Base-by-base conservation (phyloP, 2,113 vertebrate species). In the Hemibagrus wyckioides region DNA sequence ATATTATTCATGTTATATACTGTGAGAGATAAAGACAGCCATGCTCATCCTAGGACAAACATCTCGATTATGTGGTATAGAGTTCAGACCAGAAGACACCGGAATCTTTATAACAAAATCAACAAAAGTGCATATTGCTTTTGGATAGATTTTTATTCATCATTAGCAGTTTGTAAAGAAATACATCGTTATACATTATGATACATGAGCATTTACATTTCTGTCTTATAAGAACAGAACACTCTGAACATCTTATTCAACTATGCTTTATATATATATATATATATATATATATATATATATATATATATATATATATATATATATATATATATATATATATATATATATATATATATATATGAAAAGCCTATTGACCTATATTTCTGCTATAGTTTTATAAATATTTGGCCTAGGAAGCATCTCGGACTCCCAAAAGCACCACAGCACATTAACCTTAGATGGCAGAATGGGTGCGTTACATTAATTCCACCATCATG, bases 181-280 rank as follows among this genome's bases (percentile, higher is more conserved):
- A 92, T 93, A 96, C 93, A 96, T 84, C 79, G 92, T 95, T 93
- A 94, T 92, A 94, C 95, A 95, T 93, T 93, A 92, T 94, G 88
- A 94, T 94, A 96, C 95, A 96, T 90, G 89, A 92, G 83, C 87
- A 89, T 91, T 92, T 93, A 94, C 93, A 90, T 92, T 90, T 92
- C 82, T 89, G 86, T 90, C 88, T 83, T 88, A 91, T 52, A 90
- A 33, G 80, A 89, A 92, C 92, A 94, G 89, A 93, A 86, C 87
- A 90, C 88, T 89, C 65, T 61, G 87, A 90, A 93, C 93, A 94
- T 88, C 91, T 87, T 90, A 89, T 89, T 82, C 86, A 92, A 81
- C 92, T 93, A 90, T 82, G 59, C 86, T 76, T n/a, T 85, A 80
- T 86, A 52, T 56, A 87, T 82, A 86, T 76, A 82, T 88, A 81